Conservation (phyloP, 2,888 invertebrate species). For the Acrobasis consociella region DNA sequence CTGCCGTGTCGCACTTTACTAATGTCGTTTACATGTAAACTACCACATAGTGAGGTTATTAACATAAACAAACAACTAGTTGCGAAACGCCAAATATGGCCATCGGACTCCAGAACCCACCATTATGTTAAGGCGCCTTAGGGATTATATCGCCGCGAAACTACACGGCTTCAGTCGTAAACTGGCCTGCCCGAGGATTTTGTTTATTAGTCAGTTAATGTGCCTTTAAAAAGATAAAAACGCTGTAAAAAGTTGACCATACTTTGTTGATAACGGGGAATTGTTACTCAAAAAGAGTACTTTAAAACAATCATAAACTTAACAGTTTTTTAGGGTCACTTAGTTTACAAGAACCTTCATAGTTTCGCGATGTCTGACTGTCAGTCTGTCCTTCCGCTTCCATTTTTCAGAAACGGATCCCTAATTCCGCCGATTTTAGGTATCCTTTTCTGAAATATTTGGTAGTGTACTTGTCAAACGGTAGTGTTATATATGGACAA, state of each 20-base stretch:
- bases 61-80: slow-evolving; percentile 1
- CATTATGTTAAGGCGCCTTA: neutral
- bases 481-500: too few relatives aligned
- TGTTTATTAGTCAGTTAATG: slow-evolving; percentile 18
- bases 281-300: neutral
- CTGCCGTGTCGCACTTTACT: too few relatives aligned
- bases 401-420: too few relatives aligned
- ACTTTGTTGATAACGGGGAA: slow-evolving; percentile 6
- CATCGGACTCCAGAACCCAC: neutral
- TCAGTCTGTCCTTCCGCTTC: too few relatives aligned
- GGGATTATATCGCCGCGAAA: neutral
- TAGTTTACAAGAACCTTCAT: too few relatives aligned
- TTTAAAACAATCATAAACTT: neutral
- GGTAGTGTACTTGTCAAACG: too few relatives aligned
- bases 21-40: too few relatives aligned
- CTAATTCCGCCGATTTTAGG: too few relatives aligned
- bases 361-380: too few relatives aligned
- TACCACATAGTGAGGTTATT: neutral
- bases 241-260: slow-evolving; percentile 6
- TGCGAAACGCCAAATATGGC: neutral
- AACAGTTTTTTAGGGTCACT: too few relatives aligned
- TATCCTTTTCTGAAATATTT: too few relatives aligned
- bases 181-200: slow-evolving; percentile 4
- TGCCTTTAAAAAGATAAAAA: slow-evolving; percentile 16
- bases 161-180: neutral